Conservation (phyloP, 2,113 vertebrate species). For the Spea multiplicata region DNA sequence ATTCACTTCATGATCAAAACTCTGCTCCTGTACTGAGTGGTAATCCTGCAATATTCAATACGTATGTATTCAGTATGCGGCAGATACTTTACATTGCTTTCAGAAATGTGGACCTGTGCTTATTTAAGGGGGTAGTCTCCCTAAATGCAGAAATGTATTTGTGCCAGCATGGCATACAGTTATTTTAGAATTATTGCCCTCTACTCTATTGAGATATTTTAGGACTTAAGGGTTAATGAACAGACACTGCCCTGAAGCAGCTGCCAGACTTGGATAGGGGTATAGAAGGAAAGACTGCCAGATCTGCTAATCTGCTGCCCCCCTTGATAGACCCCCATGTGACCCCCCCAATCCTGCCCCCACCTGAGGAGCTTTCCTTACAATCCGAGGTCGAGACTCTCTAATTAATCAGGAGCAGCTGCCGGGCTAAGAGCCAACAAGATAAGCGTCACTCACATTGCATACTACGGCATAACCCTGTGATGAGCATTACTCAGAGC, state of each 20-base stretch:
- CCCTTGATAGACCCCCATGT: slow-evolving; percentile 14
- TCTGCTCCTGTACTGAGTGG: too few relatives aligned
- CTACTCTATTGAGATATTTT: neutral
- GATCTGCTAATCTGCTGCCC: slow-evolving; percentile 38
- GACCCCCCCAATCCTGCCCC: slow-evolving; percentile 13
- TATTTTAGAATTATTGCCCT: too few relatives aligned
- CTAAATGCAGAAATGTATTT: too few relatives aligned
- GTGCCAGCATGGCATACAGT: too few relatives aligned
- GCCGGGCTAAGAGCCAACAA: slow-evolving; percentile 27
- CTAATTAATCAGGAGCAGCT: slow-evolving; percentile 48
- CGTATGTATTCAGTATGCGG: too few relatives aligned
- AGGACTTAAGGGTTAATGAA: slow-evolving; percentile 12
- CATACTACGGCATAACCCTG: neutral
- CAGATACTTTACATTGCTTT: too few relatives aligned
- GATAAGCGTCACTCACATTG: slow-evolving; percentile 17
- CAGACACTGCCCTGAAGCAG: slow-evolving; percentile 22
- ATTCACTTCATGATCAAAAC: too few relatives aligned
- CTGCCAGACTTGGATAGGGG: slow-evolving; percentile 6
- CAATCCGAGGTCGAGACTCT: slow-evolving; percentile 44
- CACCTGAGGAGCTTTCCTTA: slow-evolving; percentile 36
- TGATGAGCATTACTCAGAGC: neutral
- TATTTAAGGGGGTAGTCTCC: too few relatives aligned
- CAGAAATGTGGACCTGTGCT: too few relatives aligned
- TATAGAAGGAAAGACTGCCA: slow-evolving; percentile 13
- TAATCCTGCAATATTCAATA: too few relatives aligned